phyloP scores from a whole-genome alignment of 2,888 invertebrate genomes.

The Sinopyrophorus schimmeli region DNA sequence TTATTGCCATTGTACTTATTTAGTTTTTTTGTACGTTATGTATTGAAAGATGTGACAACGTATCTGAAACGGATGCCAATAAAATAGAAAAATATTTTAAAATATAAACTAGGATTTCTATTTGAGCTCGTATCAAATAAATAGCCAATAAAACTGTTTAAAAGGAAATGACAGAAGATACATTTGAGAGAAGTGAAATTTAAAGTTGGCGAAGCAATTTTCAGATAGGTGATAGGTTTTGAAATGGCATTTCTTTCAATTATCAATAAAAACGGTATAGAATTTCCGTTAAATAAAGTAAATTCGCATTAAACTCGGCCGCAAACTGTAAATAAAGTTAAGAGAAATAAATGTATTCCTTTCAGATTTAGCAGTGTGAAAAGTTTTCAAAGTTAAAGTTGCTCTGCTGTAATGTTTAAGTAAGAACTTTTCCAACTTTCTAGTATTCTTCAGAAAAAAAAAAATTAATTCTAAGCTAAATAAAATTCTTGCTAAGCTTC shows the following conservation, averaged over 20 bases:
- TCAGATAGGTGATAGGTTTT: no score
- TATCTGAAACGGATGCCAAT: no score
- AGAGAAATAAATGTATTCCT: constrained; percentile 15
- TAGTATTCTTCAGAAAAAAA: constrained; percentile 8
- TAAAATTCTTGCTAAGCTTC: constrained; percentile 13
- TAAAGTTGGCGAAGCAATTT: no score
- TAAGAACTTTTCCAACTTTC: constrained; percentile 9
- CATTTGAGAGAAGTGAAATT: not conserved
- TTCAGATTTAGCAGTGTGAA: constrained; percentile 13
- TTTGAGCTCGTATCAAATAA: no score
- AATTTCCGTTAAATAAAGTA: constrained; percentile 1
- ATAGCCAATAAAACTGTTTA: no score
- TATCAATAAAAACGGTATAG: constrained; percentile 3
- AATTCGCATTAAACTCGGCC: constrained; percentile 1
- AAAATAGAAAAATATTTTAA: no score
- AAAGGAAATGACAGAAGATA: no score
- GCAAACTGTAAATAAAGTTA: constrained; percentile 14
- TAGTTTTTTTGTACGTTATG: no score
- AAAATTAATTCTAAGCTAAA: constrained; percentile 16
- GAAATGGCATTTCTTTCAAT: constrained; percentile 2
- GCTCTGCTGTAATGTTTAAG: constrained; percentile 12
- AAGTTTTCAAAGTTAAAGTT: constrained; percentile 9
- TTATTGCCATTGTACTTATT: no score
- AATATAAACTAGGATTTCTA: no score
- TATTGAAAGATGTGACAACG: no score